A percentile compares a stretch with the other conserved stretches of the same genome.
phyloP scores from a whole-genome alignment of 2,888 invertebrate species.

The Syrphus vitripennis region DNA sequence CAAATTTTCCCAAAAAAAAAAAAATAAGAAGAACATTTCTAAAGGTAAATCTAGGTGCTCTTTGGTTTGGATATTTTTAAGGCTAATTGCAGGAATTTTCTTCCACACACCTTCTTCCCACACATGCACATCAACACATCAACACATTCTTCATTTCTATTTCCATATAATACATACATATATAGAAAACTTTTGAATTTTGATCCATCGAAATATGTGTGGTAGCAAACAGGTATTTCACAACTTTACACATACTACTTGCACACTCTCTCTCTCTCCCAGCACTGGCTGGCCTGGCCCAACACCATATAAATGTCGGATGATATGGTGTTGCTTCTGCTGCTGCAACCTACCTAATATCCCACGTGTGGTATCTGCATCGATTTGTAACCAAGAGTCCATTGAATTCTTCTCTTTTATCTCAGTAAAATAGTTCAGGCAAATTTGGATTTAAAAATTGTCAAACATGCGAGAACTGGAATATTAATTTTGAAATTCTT shows the following conservation, averaged over 20 bases:
- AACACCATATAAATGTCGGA: conserved; percentile 4
- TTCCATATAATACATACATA: neutral
- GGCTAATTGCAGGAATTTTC: conserved; percentile 59
- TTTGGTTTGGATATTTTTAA: conserved; percentile 1
- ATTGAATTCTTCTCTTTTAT: conserved; percentile 1
- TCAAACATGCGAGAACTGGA: no score
- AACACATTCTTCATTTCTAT: neutral
- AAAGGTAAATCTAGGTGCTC: neutral
- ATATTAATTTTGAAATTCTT: no score
- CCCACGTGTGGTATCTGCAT: conserved; percentile 19
- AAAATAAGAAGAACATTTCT: no score
- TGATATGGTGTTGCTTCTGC: neutral
- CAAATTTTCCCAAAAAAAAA: conserved; percentile 42
- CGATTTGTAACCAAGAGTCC: conserved; percentile 35
- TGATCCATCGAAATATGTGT: conserved; percentile 11
- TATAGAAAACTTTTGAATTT: neutral
- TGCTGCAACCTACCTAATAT: neutral
- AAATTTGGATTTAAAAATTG: no score
- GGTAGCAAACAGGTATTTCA: conserved; percentile 53
- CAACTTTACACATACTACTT: conserved; percentile 42
- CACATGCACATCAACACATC: conserved; percentile 4
- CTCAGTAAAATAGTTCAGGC: no score
- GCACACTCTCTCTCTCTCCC: no score
- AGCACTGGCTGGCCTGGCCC: no score
- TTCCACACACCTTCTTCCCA: conserved; percentile 35